These are phyloP conservation scores for Cydia amplana DNA, from an alignment of 1,140 invertebrate species.

Conservation along the genomic window DNA sequence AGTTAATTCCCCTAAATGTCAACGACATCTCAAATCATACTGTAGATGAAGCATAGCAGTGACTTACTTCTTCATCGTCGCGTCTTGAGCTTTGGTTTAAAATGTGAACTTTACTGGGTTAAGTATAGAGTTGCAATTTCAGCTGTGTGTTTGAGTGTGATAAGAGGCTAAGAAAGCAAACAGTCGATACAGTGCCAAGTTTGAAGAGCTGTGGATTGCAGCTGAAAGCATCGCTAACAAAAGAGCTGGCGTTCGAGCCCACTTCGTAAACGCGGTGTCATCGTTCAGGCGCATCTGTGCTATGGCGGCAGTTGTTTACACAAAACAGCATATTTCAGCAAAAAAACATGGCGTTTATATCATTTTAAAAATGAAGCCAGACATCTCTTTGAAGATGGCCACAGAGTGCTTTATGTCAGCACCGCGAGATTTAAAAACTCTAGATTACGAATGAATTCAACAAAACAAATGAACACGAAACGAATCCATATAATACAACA, in stretches of 20 bases:
- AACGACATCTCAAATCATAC: slow-evolving; percentile 25
- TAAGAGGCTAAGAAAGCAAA: slow-evolving; percentile 33
- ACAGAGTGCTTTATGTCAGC: slow-evolving; percentile 9
- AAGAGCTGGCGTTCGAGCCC: slow-evolving; percentile 46
- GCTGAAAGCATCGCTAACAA: slow-evolving; percentile 52
- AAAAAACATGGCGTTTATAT: neutral
- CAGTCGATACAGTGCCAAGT: slow-evolving; percentile 44
- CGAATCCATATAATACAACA: no score
- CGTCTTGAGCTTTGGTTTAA: neutral
- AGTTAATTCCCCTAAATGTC: slow-evolving; percentile 22
- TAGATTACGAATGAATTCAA: no score
- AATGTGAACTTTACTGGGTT: slow-evolving; percentile 1
- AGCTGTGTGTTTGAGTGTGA: neutral
- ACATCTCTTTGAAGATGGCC: slow-evolving; percentile 1
- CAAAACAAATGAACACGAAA: no score
- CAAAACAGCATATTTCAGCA: neutral
- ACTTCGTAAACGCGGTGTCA: slow-evolving; percentile 38
- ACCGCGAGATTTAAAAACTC: neutral
- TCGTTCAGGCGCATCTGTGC: slow-evolving; percentile 39
- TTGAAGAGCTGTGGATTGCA: slow-evolving; percentile 48
- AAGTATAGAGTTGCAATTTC: neutral
- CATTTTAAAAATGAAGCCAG: neutral
- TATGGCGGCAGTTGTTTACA: slow-evolving; percentile 6
- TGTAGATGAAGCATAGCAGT: neutral
- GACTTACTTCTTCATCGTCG: neutral